These are phyloP conservation scores for Nysson spinosus DNA, from an alignment of 2,888 invertebrate genomes.

Conservation along the genomic window DNA sequence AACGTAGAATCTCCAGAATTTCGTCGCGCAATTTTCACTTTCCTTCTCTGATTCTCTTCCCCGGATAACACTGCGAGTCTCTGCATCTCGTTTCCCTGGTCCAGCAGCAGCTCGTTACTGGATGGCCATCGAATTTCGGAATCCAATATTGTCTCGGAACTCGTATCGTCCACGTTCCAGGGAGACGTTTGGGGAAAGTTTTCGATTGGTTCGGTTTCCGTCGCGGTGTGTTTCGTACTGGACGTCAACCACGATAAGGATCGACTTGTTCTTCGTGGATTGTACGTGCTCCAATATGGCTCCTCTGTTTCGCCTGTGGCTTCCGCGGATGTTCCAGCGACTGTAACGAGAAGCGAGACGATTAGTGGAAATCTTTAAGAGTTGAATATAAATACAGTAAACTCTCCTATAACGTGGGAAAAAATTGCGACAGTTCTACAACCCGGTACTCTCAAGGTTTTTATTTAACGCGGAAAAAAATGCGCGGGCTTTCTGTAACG, in stretches of 20 bases:
- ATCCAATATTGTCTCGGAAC: constrained; percentile 38
- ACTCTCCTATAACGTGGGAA: background rate
- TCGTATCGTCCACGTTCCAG: constrained; percentile 45
- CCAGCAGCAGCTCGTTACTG: constrained; percentile 32
- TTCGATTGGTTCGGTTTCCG: constrained; percentile 20
- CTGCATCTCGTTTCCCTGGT: constrained; percentile 23
- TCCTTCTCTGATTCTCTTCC: background rate
- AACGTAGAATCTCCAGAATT: constrained; percentile 28
- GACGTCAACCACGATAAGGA: constrained; percentile 38
- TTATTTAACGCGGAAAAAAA: too few species aligned
- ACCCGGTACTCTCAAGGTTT: too few species aligned
- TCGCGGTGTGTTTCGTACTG: constrained; percentile 30
- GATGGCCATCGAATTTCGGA: constrained; percentile 36
- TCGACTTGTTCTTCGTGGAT: constrained; percentile 47
- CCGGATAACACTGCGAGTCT: background rate
- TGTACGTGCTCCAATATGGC: constrained; percentile 50
- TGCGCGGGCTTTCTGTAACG: too few species aligned
- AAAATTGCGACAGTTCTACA: too few species aligned
- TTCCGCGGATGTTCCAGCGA: constrained; percentile 63
- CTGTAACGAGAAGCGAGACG: constrained; percentile 60
- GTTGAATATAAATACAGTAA: background rate
- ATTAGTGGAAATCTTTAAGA: background rate
- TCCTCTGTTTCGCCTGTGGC: constrained; percentile 51
- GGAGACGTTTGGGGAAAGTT: constrained; percentile 40
- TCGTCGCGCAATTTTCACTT: constrained; percentile 18